phyloP scores from a whole-genome alignment of 2,888 invertebrate species.

The Hartigia nigra region DNA sequence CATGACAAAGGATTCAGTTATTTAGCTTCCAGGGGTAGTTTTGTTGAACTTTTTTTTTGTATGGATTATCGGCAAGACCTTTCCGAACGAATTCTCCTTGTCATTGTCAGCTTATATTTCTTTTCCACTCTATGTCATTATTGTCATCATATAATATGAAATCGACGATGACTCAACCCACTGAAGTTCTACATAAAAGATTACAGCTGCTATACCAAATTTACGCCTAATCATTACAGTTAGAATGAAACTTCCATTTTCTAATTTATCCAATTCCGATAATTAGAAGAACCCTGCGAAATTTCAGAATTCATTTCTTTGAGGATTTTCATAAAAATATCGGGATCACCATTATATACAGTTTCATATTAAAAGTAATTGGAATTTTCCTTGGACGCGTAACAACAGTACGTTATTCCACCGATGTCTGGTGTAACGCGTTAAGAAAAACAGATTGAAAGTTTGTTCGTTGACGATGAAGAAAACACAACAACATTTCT shows the following conservation, averaged over 20 bases:
- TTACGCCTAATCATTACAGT: not conserved
- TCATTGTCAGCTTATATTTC: not conserved
- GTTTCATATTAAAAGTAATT: not conserved
- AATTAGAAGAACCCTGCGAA: constrained; percentile 35
- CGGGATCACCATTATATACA: not conserved
- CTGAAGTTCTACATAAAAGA: not conserved
- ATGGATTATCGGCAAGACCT: not conserved
- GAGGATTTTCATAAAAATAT: not conserved
- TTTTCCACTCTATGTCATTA: not conserved
- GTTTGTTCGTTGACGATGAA: not conserved
- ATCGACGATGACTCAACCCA: not conserved
- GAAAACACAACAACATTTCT: not conserved
- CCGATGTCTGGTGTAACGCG: not conserved
- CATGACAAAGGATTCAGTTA: not conserved
- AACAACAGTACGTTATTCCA: no score
- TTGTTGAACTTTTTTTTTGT: not conserved
- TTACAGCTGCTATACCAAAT: not conserved
- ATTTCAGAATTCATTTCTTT: not conserved
- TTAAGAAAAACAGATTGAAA: not conserved
- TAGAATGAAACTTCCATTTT: constrained; percentile 1
- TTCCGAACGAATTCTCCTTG: not conserved
- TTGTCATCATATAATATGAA: not conserved
- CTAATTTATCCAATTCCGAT: constrained; percentile 22
- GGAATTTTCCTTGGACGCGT: not conserved
- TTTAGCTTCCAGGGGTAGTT: not conserved